Percentiles rank a stretch among this genome's conserved stretches.
Evolutionary conservation across 1,140 invertebrate genomes (phyloP).

Genomic region (Pomphorhynchus laevis): DNA sequence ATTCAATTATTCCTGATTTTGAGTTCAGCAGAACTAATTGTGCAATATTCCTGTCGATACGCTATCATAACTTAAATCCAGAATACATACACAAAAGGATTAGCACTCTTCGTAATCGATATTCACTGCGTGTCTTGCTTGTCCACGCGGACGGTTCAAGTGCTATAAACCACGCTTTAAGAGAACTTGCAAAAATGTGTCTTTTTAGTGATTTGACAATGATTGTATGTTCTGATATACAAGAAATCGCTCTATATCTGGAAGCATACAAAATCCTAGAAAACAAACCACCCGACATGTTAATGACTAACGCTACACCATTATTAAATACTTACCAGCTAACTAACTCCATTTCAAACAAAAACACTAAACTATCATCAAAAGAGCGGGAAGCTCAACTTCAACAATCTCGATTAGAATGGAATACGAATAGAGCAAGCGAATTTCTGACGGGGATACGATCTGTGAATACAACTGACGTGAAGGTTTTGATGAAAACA

Average conservation of each 20-base stretch:
- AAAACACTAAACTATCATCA: no score
- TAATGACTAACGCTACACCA: no score
- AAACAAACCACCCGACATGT: conserved; percentile 4
- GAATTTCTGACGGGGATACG: conserved; percentile 8
- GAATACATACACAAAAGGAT: conserved; percentile 7
- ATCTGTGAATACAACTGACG: conserved; percentile 10
- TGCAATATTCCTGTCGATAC: conserved; percentile 8
- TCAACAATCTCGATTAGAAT: no score
- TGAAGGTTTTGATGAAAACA: conserved; percentile 4
- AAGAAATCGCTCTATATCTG: conserved; percentile 8
- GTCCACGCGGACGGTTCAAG: conserved; percentile 4
- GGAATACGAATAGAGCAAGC: conserved; percentile 5
- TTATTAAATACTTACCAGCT: no score
- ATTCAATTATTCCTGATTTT: conserved; percentile 6
- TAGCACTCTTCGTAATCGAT: neutral
- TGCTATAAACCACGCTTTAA: conserved; percentile 6
- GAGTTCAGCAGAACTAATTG: conserved; percentile 3
- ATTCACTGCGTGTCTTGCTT: conserved; percentile 2
- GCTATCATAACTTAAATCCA: conserved; percentile 9
- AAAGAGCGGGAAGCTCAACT: no score
- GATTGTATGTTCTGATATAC: conserved; percentile 4
- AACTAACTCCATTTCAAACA: no score
- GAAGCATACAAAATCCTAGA: conserved; percentile 7
- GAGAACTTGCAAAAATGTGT: conserved; percentile 7
- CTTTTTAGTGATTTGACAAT: conserved; percentile 5